A percentile compares a stretch with the other conserved stretches of the same genome.
phyloP scores from a whole-genome alignment of 2,113 vertebrate genomes.

The Cyphomyrus discorhynchus region DNA sequence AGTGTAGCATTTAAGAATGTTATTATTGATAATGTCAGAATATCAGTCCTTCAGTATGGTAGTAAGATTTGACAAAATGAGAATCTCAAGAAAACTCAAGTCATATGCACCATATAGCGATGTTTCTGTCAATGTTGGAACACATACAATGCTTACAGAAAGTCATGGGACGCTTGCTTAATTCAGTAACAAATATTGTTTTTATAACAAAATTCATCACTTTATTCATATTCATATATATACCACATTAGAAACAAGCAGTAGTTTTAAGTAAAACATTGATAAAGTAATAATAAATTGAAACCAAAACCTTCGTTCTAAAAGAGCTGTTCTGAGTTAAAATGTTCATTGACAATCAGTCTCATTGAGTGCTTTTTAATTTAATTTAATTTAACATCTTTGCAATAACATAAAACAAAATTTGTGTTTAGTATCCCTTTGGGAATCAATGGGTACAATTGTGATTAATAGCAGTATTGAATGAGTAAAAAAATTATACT shows the following conservation, averaged over 20 bases:
- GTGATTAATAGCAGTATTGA: background rate
- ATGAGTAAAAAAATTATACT: background rate
- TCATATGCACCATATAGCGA: background rate
- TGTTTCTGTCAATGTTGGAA: background rate
- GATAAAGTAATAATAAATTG: background rate
- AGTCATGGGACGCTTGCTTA: background rate
- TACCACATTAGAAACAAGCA: background rate
- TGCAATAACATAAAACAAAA: background rate
- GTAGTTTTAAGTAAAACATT: background rate
- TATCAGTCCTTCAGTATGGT: background rate
- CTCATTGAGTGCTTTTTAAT: background rate
- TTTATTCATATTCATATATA: background rate
- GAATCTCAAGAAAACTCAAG: background rate
- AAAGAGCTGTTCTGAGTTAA: background rate
- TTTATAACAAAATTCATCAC: background rate
- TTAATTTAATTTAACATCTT: background rate
- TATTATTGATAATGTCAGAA: conserved; percentile 5
- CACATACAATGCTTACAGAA: background rate
- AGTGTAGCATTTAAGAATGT: background rate
- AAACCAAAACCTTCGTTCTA: background rate
- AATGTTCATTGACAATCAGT: background rate
- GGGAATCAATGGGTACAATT: background rate
- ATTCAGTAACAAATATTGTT: background rate
- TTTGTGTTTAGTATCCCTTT: background rate
- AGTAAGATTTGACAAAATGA: background rate